Evolutionary conservation across 2,113 vertebrate species (phyloP).

Genomic region (Gymnogyps californianus): DNA sequence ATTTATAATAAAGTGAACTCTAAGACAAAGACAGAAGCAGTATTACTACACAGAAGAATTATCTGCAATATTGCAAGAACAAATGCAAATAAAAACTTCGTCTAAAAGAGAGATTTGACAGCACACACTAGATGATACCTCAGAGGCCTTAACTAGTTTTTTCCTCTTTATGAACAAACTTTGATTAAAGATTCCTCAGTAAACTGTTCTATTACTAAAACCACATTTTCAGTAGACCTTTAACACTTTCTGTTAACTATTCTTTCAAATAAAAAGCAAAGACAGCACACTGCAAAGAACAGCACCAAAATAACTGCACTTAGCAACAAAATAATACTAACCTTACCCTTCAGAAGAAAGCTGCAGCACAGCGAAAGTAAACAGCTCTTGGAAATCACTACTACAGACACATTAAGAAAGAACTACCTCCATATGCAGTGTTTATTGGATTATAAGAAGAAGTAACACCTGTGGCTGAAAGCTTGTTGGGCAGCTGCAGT

Average conservation of each 20-base stretch:
- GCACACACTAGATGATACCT: not conserved
- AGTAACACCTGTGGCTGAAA: not conserved
- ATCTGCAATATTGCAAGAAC: not conserved
- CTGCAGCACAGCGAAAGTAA: fast-evolving
- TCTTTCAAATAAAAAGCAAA: not conserved
- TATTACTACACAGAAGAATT: not conserved
- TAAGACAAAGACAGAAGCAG: not conserved
- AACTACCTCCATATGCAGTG: not conserved
- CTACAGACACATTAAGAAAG: not conserved
- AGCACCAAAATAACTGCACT: not conserved
- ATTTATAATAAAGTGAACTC: not conserved
- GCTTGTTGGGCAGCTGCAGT: not conserved
- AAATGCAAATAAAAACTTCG: not conserved
- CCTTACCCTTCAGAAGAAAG: not conserved
- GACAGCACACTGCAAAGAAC: not conserved
- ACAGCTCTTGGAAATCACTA: not conserved
- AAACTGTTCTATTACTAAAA: not conserved
- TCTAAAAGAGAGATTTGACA: not conserved
- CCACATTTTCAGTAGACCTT: not conserved
- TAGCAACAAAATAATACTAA: not conserved
- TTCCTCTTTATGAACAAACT: not conserved
- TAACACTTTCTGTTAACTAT: not conserved
- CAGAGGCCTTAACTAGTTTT: not conserved
- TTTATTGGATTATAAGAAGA: not conserved
- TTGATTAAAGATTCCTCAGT: not conserved